These are phyloP conservation scores for Formicarius rufipectus DNA, from an alignment of 2,113 vertebrate species.

Conservation along the genomic window DNA sequence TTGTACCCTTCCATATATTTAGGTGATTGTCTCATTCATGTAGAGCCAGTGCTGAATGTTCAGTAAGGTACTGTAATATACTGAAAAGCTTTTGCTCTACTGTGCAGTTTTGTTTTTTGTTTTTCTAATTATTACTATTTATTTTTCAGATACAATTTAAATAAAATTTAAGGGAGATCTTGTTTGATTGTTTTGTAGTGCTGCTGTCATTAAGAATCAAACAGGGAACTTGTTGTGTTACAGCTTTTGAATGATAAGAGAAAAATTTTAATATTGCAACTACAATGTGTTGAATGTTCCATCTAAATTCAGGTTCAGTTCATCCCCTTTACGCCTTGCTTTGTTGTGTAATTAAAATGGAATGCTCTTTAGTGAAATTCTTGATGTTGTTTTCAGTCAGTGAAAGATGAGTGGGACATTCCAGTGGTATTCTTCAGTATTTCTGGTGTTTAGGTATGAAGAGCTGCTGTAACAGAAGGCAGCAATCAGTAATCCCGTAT, in stretches of 20 bases:
- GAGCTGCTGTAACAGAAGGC: not conserved
- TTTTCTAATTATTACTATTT: not conserved
- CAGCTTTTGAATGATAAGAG: not conserved
- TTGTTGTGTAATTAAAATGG: not conserved
- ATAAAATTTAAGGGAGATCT: not conserved
- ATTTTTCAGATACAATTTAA: not conserved
- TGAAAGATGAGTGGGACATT: not conserved
- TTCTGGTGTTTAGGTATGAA: not conserved
- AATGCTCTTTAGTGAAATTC: not conserved
- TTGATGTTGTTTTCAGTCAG: not conserved
- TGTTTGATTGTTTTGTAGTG: not conserved
- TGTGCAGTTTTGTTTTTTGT: not conserved
- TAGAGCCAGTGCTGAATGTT: not conserved
- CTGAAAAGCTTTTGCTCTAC: not conserved
- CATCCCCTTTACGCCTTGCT: not conserved
- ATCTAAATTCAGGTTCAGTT: not conserved
- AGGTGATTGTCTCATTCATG: not conserved
- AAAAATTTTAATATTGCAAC: not conserved
- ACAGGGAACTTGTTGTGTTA: not conserved
- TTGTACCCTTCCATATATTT: not conserved
- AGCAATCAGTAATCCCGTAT: not conserved
- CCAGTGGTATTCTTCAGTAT: not conserved
- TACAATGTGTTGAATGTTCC: not conserved
- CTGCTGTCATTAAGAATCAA: not conserved
- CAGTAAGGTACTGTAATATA: not conserved